Evolutionary conservation across 2,888 invertebrate species (phyloP).

Genomic region (Eupithecia tripunctaria): DNA sequence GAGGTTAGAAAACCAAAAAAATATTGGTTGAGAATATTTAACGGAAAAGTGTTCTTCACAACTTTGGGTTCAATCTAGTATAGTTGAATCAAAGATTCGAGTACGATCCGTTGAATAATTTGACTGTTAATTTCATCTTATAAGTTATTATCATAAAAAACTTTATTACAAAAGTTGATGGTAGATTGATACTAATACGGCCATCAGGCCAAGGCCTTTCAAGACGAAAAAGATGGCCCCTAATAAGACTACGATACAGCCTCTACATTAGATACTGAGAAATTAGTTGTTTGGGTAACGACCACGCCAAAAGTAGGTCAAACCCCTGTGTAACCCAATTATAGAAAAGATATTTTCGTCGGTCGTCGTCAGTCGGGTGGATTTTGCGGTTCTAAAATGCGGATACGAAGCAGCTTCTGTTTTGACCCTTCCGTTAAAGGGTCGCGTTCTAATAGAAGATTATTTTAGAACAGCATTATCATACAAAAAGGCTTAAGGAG

Average conservation of each 20-base stretch:
- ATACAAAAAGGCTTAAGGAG: not conserved
- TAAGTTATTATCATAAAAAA: too few species aligned
- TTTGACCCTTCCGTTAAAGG: not conserved
- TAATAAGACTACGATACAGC: not conserved
- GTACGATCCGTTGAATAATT: too few species aligned
- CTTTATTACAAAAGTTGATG: too few species aligned
- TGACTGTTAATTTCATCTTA: too few species aligned
- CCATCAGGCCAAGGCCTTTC: not conserved
- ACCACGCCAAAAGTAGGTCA: constrained; percentile 40
- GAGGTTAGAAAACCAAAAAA: too few species aligned
- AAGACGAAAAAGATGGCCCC: not conserved
- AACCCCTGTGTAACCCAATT: constrained; percentile 46
- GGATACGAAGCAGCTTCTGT: constrained; percentile 10
- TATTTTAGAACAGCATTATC: not conserved
- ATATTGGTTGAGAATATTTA: not conserved
- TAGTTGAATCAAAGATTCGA: not conserved
- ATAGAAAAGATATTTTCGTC: constrained; percentile 28
- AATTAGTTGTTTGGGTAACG: constrained; percentile 37
- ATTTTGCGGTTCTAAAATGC: constrained; percentile 7
- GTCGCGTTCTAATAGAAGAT: not conserved
- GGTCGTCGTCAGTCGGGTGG: not conserved
- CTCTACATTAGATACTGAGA: constrained; percentile 13
- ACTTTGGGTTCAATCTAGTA: not conserved
- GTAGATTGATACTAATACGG: not conserved
- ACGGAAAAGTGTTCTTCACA: too few species aligned